Evolutionary conservation across 1,140 invertebrate species (phyloP).

Genomic region (Calliopsis andreniformis): DNA sequence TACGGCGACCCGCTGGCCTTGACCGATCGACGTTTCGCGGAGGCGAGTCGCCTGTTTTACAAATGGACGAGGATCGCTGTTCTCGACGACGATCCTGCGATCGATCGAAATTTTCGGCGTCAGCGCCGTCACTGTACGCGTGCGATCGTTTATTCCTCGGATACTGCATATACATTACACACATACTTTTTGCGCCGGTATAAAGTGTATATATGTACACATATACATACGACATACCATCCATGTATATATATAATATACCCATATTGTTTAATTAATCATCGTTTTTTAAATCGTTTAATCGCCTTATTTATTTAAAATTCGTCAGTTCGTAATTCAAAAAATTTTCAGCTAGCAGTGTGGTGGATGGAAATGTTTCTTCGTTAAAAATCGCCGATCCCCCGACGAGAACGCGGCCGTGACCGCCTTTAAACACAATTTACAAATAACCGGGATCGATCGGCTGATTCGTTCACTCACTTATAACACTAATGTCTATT

Average conservation of each 20-base stretch:
- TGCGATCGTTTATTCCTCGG: conserved; percentile 40
- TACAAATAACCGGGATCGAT: conserved; percentile 68
- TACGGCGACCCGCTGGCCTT: conserved; percentile 13
- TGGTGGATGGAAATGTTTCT: conserved; percentile 78
- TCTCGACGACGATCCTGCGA: background rate
- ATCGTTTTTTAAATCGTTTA: conserved; percentile 65
- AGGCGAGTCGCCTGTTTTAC: conserved; percentile 3
- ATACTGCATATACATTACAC: conserved; percentile 71
- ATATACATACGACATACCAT: conserved; percentile 80
- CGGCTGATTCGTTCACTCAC: conserved; percentile 62
- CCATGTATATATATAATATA: conserved; percentile 77
- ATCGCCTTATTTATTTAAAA: conserved; percentile 72
- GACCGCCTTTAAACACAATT: conserved; percentile 68
- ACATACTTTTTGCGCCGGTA: conserved; percentile 70
- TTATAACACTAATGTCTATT: conserved; percentile 65
- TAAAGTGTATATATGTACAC: conserved; percentile 80
- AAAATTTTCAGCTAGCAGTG: conserved; percentile 66
- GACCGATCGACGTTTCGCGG: conserved; percentile 25
- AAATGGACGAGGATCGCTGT: conserved; percentile 6
- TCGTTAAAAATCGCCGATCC: conserved; percentile 66
- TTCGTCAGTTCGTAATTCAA: conserved; percentile 68
- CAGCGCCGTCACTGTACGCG: conserved; percentile 51
- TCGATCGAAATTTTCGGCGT: conserved; percentile 18
- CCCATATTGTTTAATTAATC: conserved; percentile 69
- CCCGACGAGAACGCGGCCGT: conserved; percentile 39